Evolutionary conservation across 2,888 invertebrate genomes (phyloP), one percentile per base, ranked within the genome.

Genomic region (Lottia scabra): DNA sequence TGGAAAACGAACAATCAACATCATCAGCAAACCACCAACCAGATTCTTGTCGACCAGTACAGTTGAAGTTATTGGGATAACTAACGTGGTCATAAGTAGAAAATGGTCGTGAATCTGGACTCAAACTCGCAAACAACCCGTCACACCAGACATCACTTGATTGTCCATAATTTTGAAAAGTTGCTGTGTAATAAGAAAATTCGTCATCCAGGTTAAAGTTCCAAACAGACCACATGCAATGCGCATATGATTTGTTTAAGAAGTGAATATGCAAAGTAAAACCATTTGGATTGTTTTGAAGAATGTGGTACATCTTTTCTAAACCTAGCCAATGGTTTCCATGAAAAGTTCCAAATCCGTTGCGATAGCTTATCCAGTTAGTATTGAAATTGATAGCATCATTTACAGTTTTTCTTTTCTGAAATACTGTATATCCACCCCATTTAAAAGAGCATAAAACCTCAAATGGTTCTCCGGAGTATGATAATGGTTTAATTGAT

Each of bases 381-480:
- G 8, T n/a, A n/a, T 56, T 56, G 56, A 56, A 56, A 56, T 56
- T n/a, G 19, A 15, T 56, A 56, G 19, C 15, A n/a, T 19, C 19
- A 1, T 19, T 10, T 56, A 15, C 19, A 10, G 56, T 12, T 56
- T 56, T 12, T 15, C 56, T 12, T n/a, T n/a, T 56, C 8, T 56
- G 56, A 15, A 56, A 16, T 19, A 19, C 10, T 19, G 56, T 56
- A 19, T 10, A 8, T 19, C 56, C 56, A 56, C 56, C 56, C n/a
- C 19, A 56, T 2, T 8, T 19, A 15, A 56, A 56, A n/a, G 6
- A 19, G 19, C 56, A 56, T 56, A 56, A 1, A 0, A 56, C 56
- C n/a, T 56, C n/a, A 56, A 56, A 56, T n/a, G 56, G 56, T 12
- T 56, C 56, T n/a, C 56, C 56, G n/a, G 56, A 19, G 56, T 56